Base-by-base conservation (phyloP, 2,888 invertebrate genomes). In the Parnassius mnemosyne region DNA sequence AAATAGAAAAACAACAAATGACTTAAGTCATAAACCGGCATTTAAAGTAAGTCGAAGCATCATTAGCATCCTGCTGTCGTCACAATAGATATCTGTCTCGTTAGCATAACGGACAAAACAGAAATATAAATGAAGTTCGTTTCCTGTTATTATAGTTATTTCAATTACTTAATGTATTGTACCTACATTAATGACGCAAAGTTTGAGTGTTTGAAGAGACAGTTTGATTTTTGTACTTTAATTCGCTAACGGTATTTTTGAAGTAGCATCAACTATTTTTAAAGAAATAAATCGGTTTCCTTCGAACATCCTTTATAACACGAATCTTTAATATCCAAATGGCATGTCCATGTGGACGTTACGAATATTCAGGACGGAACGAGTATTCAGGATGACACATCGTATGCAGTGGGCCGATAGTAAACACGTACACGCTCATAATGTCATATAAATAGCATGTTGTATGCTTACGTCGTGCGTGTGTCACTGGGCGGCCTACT, bases 361-460 rank as follows among this genome's bases (percentile, higher is more conserved):
- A 49, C 12, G 57, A 25, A 43, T 16, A 50, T 57, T 16, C 16
- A 16, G 16, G 16, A 16, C 51, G 50, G 42, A 49, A 20, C 53
- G 42, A 10, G 57, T 12, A 13, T 13, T 51, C 79, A 77, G 80
- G 82, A 84, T 89, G 89, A 89, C 89, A 89, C 89, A 89, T 84
- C 84, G 81, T 78, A 84, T 79, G 87, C 79, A 16, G 50, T 16
- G 62, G 80, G 70, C 79, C 76, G 77, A 86, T 89, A 88, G 90
- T 89, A 89, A 90, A 89, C 88, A 79, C 80, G 80, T 77, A 76
- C 83, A 78, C 84, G 80, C 80, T 81, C 77, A 79, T 77, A 77
- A 78, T 80, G 72, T 75, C 86, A 89, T 87, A 89, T 87, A 85
- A 88, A 88, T 88, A 88, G 88, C 83, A 81, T 84, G 85, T 82